phyloP scores from a whole-genome alignment of 2,797 vertebrate genomes.

The Micropoecilia bifurca region DNA sequence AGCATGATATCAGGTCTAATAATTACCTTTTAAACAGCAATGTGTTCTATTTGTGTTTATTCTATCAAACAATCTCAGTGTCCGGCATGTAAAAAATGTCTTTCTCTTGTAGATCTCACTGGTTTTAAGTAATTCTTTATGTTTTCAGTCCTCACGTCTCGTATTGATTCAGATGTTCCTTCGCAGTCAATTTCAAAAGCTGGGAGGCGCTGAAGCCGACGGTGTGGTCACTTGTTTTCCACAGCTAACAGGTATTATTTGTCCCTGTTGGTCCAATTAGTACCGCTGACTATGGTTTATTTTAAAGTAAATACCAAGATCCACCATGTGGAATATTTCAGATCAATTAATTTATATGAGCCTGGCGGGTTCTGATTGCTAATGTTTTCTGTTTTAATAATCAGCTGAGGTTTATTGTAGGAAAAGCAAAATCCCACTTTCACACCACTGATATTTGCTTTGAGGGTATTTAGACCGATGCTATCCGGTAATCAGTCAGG shows the following conservation, averaged over 20 bases:
- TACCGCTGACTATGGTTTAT: constrained; percentile 39
- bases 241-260: constrained; percentile 42
- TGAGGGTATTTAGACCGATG: constrained; percentile 14
- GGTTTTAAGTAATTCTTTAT: constrained; percentile 27
- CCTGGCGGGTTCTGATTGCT: constrained; percentile 13
- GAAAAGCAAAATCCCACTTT: constrained; percentile 8
- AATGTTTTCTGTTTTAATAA: constrained; percentile 15
- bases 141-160: constrained; percentile 35
- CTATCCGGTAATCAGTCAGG: constrained; percentile 10
- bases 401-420: background rate
- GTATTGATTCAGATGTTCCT: constrained; percentile 52
- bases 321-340: constrained; percentile 28
- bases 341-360: constrained; percentile 36
- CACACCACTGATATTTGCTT: constrained; percentile 18
- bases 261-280: constrained; percentile 64
- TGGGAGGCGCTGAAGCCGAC: constrained; percentile 36
- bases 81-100: constrained; percentile 2
- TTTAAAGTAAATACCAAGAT: constrained; percentile 39
- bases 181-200: constrained; percentile 51
- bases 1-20: constrained; percentile 25
- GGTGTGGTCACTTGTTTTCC: constrained; percentile 37
- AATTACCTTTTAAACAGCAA: constrained; percentile 34
- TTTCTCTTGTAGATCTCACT: constrained; percentile 7
- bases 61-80: too few species aligned
- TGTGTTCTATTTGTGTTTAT: constrained; percentile 1